These are phyloP conservation scores for Zaprionus camerounensis DNA, from an alignment of 1,140 invertebrate genomes.

Conservation along the genomic window DNA sequence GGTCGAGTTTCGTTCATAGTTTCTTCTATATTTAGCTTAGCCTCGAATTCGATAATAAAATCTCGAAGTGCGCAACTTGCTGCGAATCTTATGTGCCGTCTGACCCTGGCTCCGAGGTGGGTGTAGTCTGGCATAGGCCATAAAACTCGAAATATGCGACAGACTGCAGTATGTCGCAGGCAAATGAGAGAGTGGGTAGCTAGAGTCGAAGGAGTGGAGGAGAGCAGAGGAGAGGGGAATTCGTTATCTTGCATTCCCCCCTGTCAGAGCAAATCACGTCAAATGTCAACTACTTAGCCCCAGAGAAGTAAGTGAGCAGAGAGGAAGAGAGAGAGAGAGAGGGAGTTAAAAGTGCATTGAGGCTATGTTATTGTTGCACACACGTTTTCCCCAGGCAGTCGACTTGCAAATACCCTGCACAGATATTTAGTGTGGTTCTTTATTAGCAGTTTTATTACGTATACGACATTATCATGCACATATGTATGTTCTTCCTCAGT, in stretches of 20 bases:
- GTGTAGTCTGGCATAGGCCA: conserved; percentile 30
- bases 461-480: too few relatives aligned
- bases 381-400: conserved; percentile 58
- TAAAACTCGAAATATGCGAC: conserved; percentile 31
- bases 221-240: conserved; percentile 2
- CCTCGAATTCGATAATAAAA: conserved; percentile 37
- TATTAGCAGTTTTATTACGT: background rate
- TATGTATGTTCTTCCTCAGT: background rate
- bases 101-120: conserved; percentile 43
- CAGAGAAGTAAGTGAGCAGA: background rate
- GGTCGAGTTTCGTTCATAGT: conserved; percentile 2
- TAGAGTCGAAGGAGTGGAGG: background rate
- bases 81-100: conserved; percentile 28
- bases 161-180: conserved; percentile 3
- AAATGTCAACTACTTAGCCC: conserved; percentile 71
- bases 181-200: conserved; percentile 1
- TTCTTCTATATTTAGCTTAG: conserved; percentile 16
- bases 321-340: background rate
- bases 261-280: conserved; percentile 48
- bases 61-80: conserved; percentile 31
- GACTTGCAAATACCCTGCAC: conserved; percentile 14
- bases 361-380: conserved; percentile 42
- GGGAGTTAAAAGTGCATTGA: background rate
- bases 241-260: conserved; percentile 37
- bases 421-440: too few relatives aligned